phyloP scores from a whole-genome alignment of 2,888 invertebrate species.

The Clostera curtula region DNA sequence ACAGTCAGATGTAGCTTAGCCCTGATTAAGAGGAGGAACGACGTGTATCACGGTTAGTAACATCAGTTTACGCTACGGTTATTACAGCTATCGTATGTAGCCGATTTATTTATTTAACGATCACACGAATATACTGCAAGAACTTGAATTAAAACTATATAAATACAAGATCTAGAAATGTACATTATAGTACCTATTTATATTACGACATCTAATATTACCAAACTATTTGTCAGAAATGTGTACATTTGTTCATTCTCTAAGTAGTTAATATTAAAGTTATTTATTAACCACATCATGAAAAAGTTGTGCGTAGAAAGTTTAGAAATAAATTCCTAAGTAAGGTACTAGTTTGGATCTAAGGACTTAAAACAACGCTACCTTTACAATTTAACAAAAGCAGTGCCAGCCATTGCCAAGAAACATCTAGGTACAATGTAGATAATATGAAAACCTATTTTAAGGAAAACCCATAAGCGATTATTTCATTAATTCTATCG shows the following conservation, averaged over 20 bases:
- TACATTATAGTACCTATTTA: conserved; percentile 5
- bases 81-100: too few species aligned
- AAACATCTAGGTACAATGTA: too few species aligned
- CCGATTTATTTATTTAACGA: conserved; percentile 7
- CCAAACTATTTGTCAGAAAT: conserved; percentile 29
- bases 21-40: too few species aligned
- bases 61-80: too few species aligned
- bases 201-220: conserved; percentile 14
- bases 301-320: conserved; percentile 68
- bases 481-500: too few species aligned
- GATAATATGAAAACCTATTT: too few species aligned
- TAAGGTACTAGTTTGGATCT: conserved; percentile 32
- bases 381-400: too few species aligned
- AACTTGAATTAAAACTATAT: conserved; percentile 14
- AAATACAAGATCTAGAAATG: conserved; percentile 18
- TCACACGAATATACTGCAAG: conserved; percentile 11
- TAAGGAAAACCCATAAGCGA: too few species aligned
- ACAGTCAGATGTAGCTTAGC: too few species aligned
- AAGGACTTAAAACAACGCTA: too few species aligned
- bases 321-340: conserved; percentile 39
- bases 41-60: too few species aligned
- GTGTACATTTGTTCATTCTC: conserved; percentile 29
- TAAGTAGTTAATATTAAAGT: conserved; percentile 38
- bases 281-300: conserved; percentile 48
- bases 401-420: too few species aligned